phyloP scores from a whole-genome alignment of 1,140 invertebrate species.

The Propsilocerus akamusi region DNA sequence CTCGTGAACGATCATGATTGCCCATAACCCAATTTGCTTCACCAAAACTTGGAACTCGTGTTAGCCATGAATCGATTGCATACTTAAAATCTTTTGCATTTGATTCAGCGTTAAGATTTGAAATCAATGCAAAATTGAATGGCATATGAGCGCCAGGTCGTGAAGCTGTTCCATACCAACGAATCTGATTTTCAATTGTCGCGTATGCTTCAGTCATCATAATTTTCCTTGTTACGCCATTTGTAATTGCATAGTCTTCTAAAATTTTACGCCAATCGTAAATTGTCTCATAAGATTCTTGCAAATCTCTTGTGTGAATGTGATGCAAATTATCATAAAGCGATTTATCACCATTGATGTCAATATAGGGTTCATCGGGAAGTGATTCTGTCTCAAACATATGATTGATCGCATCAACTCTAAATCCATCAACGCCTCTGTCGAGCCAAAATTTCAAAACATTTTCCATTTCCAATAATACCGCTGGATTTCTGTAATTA shows the following conservation, averaged over 20 bases:
- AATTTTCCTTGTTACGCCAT: conserved; percentile 10
- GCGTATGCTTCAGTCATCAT: conserved; percentile 40
- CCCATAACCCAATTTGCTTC: conserved; percentile 45
- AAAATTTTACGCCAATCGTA: conserved; percentile 34
- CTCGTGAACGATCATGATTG: conserved; percentile 44
- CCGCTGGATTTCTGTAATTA: conserved; percentile 32
- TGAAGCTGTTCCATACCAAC: conserved; percentile 26
- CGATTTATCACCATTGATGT: conserved; percentile 21
- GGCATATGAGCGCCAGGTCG: conserved; percentile 33
- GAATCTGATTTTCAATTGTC: conserved; percentile 26
- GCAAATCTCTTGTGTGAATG: conserved; percentile 33
- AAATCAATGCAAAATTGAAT: conserved; percentile 36
- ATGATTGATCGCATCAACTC: conserved; percentile 36
- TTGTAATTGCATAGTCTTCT: conserved; percentile 26
- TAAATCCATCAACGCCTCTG: conserved; percentile 50
- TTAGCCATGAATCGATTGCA: conserved; percentile 25
- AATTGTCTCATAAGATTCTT: conserved; percentile 34
- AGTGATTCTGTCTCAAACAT: conserved; percentile 37
- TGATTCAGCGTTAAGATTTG: conserved; percentile 21
- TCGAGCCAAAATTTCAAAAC: conserved; percentile 48
- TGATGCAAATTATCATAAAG: conserved; percentile 32
- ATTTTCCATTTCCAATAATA: conserved; percentile 33
- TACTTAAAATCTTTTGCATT: conserved; percentile 24
- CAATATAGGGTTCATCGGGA: conserved; percentile 28
- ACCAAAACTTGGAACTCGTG: conserved; percentile 24